Base-by-base conservation (phyloP, 1,140 invertebrate species). In the Meloidogyne chitwoodi region DNA sequence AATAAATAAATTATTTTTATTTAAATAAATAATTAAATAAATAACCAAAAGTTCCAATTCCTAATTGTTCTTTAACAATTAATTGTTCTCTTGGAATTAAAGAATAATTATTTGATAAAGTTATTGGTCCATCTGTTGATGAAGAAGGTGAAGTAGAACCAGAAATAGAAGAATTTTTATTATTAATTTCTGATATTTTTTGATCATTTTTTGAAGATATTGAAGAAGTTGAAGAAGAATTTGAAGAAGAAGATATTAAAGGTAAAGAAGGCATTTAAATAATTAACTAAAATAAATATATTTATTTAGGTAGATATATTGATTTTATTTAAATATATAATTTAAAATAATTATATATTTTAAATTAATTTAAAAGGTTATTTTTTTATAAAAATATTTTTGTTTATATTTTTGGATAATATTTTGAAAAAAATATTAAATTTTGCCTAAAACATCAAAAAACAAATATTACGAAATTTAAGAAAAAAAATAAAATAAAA, bases 41-140 rank as follows among this genome's bases (percentile, higher is more conserved):
- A 44, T 64, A 85, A 31, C 83, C 83, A 74, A 77, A 83, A 19
- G 80, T 71, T 26, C 83, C 83, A 31, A 73, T 78, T 19, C 83
- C 83, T 31, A 83, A 69, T 72, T 83, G 83, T 61, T 83, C 78
- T 31, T 70, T 38, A n/a, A 83, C 71, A 74, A 80, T 68, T 48
- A 83, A 75, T 69, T 82, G 77, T 27, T 78, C 74, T 64, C 83
- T 26, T 19, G 77, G 75, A 75, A 83, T 83, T 16, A 81, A 44
- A 41, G 83, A 83, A 74, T 84, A 83, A 38, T 69, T 75, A 65
- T 56, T 8, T n/a, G n/a, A n/a, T n/a, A 65, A 29, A 29, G 66
- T 69, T 19, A 24, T 61, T 31, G 14, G 70, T 38, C 22, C 61
- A 29, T 68, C 67, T 16, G 70, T 27, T 22, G 70, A 73, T 19